These are phyloP conservation scores for Notoglanidium macrostoma DNA, from an alignment of 2,797 vertebrate genomes.

Conservation along the genomic window DNA sequence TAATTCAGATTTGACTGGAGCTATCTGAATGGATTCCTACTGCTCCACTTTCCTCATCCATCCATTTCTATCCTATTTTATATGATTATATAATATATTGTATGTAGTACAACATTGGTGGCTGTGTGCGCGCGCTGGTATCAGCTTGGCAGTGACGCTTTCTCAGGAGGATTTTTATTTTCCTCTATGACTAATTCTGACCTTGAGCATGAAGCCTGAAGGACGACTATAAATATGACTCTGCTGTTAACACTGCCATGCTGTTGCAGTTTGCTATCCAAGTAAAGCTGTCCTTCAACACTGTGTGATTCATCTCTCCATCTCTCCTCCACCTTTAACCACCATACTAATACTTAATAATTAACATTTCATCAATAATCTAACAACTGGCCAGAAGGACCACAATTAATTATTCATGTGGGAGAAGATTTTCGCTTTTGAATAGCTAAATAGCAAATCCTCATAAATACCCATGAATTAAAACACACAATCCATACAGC, in stretches of 20 bases:
- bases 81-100: neutral
- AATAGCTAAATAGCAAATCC: neutral
- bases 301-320: conserved; percentile 12
- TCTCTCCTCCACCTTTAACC: neutral
- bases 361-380: neutral
- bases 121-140: conserved; percentile 63
- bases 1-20: neutral
- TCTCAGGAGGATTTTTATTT: conserved; percentile 12
- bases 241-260: conserved; percentile 12
- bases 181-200: conserved; percentile 41
- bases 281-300: conserved; percentile 32
- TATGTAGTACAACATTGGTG: conserved; percentile 66
- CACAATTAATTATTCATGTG: neutral
- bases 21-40: neutral
- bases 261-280: conserved; percentile 25
- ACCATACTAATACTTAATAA: neutral
- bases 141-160: neutral
- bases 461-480: neutral
- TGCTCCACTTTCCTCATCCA: neutral
- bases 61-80: neutral
- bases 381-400: neutral
- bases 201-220: conserved; percentile 35
- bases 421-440: neutral
- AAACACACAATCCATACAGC: neutral
- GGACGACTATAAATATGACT: conserved; percentile 30